Base-by-base conservation (phyloP, 2,797 vertebrate genomes). In the Octomys mimax region DNA sequence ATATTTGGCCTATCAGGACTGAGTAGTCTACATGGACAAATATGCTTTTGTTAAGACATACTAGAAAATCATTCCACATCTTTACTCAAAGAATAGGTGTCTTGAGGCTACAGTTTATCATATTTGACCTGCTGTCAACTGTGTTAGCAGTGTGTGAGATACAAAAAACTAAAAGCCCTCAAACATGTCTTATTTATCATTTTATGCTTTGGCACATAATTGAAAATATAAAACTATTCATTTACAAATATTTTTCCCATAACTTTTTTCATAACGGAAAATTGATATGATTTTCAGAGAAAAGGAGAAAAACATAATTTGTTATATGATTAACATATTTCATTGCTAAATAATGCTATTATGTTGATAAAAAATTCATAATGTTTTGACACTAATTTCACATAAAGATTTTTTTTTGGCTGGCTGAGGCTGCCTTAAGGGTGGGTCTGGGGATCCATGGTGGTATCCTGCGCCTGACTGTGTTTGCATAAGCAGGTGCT, bases 111-210 rank as follows among this genome's bases (percentile, higher is more conserved):
- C 86, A 9, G 9, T 85, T 85, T 36, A 92, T 92, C 31, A 97
- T 70, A 92, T 61, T 92, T 16, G 82, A 87, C 39, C 87, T 92
- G 39, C 0, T 70, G 33, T 92, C 39, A 94, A 80, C 95, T 85
- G 96, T 79, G 86, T 62, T 79, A 83, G 36, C 84, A 96, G 68
- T 82, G 84, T 95, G 46, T 95, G 46, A 82, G 49, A 86, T 62
- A 94, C 9, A 95, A 89, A 91, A 59, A 88, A 64, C 28, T 52
- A 75, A 89, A 92, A 79, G 14, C 1, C 24, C 31, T 95, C 21
- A 59, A 22, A 83, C 28, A 68, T 92, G 87, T 77, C 78, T 80
- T 78, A 78, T 52, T 87, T 89, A 75, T 83, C 19, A 28, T 92
- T 68, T 42, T 64, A 75, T 78, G 33, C 24, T 89, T 92, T 87